phyloP scores from a whole-genome alignment of 2,888 invertebrate species.

The Tortricodes alternella region DNA sequence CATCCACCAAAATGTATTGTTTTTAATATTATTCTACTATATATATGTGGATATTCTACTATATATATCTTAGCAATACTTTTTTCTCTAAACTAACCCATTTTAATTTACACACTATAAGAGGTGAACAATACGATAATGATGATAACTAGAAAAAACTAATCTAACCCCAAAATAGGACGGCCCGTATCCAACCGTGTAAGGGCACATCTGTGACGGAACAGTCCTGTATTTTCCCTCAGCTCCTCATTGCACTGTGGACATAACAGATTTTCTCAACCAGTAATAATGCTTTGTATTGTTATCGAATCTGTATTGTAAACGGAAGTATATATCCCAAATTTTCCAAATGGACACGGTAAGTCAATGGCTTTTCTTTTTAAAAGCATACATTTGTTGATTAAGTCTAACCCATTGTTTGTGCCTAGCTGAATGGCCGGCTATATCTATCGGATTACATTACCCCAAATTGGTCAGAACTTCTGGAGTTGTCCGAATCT shows the following conservation, averaged over 20 bases:
- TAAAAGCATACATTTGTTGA: background rate
- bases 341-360: background rate
- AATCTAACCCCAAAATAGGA: conserved; percentile 36
- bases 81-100: too few species aligned
- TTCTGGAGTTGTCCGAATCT: too few species aligned
- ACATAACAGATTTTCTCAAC: conserved; percentile 23
- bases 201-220: conserved; percentile 40
- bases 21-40: too few species aligned
- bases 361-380: background rate
- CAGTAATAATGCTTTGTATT: conserved; percentile 21
- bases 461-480: too few species aligned
- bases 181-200: conserved; percentile 41
- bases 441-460: too few species aligned
- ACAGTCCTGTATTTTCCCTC: conserved; percentile 28
- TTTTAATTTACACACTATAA: too few species aligned
- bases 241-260: conserved; percentile 17
- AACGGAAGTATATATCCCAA: background rate
- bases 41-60: too few species aligned
- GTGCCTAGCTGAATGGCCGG: too few species aligned
- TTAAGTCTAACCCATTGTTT: background rate
- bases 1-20: too few species aligned
- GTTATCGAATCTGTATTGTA: conserved; percentile 6
- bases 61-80: too few species aligned
- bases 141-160: conserved; percentile 32
- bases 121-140: too few species aligned